A percentile compares a stretch with the other conserved stretches of the same genome.
These are phyloP conservation scores for Serranochromis macrocephalus DNA, from an alignment of 2,113 vertebrate species.

Conservation along the genomic window DNA sequence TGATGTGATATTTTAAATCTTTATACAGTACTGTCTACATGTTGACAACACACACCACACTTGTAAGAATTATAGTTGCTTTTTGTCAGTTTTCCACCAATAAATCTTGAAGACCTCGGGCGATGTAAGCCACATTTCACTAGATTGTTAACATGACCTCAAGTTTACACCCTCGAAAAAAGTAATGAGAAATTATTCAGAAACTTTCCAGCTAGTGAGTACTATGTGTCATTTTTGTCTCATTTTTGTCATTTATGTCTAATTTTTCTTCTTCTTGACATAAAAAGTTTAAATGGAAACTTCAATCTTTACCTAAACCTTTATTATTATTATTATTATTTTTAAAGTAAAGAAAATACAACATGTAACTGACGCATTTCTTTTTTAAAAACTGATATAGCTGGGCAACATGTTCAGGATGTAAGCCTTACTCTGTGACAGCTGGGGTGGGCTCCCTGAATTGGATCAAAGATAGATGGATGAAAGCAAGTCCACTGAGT, in stretches of 20 bases:
- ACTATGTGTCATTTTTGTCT: not conserved
- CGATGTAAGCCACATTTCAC: not conserved
- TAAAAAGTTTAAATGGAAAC: not conserved
- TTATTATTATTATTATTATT: fast-evolving
- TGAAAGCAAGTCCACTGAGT: not conserved
- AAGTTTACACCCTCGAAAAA: not conserved
- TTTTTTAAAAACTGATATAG: not conserved
- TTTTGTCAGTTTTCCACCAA: not conserved
- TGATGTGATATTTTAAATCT: not conserved
- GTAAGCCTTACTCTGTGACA: not conserved
- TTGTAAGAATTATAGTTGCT: not conserved
- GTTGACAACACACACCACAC: not conserved
- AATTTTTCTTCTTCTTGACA: not conserved
- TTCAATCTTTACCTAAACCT: not conserved
- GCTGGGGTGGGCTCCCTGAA: not conserved
- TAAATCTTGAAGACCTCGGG: not conserved
- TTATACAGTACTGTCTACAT: not conserved
- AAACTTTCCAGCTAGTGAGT: not conserved
- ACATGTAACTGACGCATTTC: not conserved
- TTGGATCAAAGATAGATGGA: not conserved
- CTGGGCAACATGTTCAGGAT: not conserved
- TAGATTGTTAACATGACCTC: not conserved
- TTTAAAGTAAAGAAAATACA: not conserved
- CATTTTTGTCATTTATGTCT: not conserved
- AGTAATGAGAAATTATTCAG: not conserved